Evolutionary conservation across 2,113 vertebrate genomes (phyloP), one percentile per base, ranked within the genome.

Genomic region (Tachuris rubrigastra): DNA sequence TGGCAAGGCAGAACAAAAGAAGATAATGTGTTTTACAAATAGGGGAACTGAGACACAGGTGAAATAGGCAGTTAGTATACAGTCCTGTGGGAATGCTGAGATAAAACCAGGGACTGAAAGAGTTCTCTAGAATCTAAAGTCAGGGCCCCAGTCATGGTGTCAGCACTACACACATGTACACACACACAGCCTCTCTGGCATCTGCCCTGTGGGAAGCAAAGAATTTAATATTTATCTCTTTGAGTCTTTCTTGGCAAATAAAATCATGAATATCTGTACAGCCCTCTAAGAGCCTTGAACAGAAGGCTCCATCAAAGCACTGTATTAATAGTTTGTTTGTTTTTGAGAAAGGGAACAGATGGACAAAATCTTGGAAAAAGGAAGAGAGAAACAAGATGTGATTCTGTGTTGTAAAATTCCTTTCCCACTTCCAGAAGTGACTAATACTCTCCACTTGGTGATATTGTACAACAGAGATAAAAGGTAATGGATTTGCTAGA

Each of bases 271-370:
- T 95, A 93, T 88, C 85, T 90, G 44, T 84, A 81, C 56, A 89
- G 73, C 83, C 71, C 80, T 84, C 87, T 76, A 88, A 91, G 78
- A 90, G 84, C 69, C 88, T 89, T 69, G 83, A 95, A 95, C 91
- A 95, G 94, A 93, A 95, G 95, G 92, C 77, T 92, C 46, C 87
- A 75, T 93, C 85, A 92, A 96, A 88, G 90, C 82, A 82, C 80
- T 90, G 58, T 83, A 94, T 96, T 97, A 96, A 91, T 88, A 84
- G 88, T 94, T 96, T 97, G 96, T 97, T 97, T 97, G 94, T 93
- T 97, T 97, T 95, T 89, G 73, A 60, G 75, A 96, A 95, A 75
- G 35, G 84, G 89, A 92, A 85, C 95, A 81, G 85, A 90, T 95
- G 94, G 95, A 90, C 31, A 82, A 95, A 75, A 75, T 96, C 74